Conservation (phyloP, 2,113 vertebrate species). For the Acanthochromis polyacanthus region DNA sequence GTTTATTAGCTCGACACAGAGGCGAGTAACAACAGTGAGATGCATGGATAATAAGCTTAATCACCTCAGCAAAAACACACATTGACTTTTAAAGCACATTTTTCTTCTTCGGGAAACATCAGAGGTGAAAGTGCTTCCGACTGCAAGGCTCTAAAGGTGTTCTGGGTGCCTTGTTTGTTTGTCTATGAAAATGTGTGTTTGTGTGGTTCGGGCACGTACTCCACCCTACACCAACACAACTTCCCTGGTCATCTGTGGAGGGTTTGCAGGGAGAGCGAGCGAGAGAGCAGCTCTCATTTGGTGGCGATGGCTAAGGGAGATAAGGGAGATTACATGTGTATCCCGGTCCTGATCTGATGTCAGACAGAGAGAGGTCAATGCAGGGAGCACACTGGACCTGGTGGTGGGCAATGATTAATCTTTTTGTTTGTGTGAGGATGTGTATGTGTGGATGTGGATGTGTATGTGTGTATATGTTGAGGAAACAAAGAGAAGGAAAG, state of each 20-base stretch:
- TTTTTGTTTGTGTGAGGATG: slow-evolving; percentile 24
- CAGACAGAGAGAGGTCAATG: slow-evolving; percentile 53
- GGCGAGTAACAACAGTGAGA: slow-evolving; percentile 31
- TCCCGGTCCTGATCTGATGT: slow-evolving; percentile 68
- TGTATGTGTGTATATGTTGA: not conserved
- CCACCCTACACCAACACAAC: not conserved
- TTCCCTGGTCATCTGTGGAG: slow-evolving; percentile 34
- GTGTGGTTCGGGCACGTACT: not conserved
- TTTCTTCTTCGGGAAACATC: slow-evolving; percentile 22
- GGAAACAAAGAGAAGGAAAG: not conserved
- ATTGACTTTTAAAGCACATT: slow-evolving; percentile 44
- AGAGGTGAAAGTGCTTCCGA: not conserved
- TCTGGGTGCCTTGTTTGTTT: slow-evolving; percentile 39
- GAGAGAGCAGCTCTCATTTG: slow-evolving; percentile 12
- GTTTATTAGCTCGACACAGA: slow-evolving; percentile 57
- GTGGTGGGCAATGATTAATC: slow-evolving; percentile 53
- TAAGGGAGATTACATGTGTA: slow-evolving; percentile 74
- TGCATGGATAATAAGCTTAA: slow-evolving; percentile 52
- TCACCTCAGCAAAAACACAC: slow-evolving; percentile 45
- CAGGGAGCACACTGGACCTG: slow-evolving; percentile 26
- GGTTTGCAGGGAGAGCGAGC: slow-evolving; percentile 3
- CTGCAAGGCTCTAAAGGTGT: slow-evolving; percentile 14
- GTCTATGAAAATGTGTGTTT: slow-evolving; percentile 29
- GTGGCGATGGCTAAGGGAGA: slow-evolving; percentile 57
- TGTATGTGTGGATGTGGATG: slow-evolving; percentile 1